A percentile compares a stretch with the other conserved stretches of the same genome.
phyloP scores from a whole-genome alignment of 2,113 vertebrate species.

The Murina feae region DNA sequence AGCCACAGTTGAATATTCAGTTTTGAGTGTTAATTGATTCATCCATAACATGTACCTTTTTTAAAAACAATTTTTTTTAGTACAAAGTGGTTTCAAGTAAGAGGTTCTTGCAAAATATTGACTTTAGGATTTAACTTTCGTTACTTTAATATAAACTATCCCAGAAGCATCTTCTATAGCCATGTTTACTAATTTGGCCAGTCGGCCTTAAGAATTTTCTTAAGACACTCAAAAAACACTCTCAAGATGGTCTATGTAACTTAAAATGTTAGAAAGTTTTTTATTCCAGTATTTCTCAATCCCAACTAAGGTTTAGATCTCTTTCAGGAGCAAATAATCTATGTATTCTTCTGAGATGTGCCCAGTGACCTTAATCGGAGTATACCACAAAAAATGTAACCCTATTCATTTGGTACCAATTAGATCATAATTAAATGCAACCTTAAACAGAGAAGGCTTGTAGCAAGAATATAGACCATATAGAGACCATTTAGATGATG shows the following conservation, averaged over 20 bases:
- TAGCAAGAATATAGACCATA: background rate
- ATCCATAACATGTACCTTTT: background rate
- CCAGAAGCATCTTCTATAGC: background rate
- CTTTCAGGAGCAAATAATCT: slow-evolving; percentile 26
- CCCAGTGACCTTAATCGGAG: background rate
- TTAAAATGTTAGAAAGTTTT: background rate
- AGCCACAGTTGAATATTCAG: background rate
- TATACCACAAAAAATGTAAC: background rate
- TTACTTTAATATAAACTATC: background rate
- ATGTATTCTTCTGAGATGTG: background rate
- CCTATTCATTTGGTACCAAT: background rate
- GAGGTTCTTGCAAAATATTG: slow-evolving; percentile 10
- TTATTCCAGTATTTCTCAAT: slow-evolving; percentile 18
- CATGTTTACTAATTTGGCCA: background rate
- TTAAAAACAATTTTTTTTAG: background rate
- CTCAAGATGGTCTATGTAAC: background rate
- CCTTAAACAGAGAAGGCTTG: background rate
- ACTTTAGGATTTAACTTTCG: slow-evolving; percentile 16
- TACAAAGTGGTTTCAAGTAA: slow-evolving; percentile 3
- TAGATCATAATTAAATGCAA: background rate
- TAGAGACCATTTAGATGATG: background rate
- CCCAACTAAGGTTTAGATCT: background rate
- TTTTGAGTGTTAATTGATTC: background rate
- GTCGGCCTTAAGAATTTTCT: slow-evolving; percentile 23
- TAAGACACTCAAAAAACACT: background rate